Evolutionary conservation across 2,797 vertebrate species (phyloP).

Genomic region (Huso huso): DNA sequence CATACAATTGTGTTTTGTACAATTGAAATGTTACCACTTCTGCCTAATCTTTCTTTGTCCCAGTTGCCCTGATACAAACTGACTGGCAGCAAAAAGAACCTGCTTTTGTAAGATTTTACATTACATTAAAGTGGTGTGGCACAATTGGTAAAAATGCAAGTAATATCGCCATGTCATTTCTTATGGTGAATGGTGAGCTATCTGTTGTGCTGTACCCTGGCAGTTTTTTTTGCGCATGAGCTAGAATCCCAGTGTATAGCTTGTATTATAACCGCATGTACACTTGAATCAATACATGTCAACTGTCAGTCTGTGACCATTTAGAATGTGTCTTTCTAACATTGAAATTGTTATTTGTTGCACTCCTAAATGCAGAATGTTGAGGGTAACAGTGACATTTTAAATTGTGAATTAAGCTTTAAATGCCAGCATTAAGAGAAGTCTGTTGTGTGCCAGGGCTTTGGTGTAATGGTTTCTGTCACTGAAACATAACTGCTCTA

Average conservation of each 20-base stretch:
- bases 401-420: too few species aligned
- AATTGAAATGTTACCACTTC: constrained; percentile 36
- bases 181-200: constrained; percentile 37
- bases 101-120: constrained; percentile 48
- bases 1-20: constrained; percentile 58
- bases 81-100: constrained; percentile 48
- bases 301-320: too few species aligned
- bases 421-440: too few species aligned
- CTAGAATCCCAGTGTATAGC: constrained; percentile 63
- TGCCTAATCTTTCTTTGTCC: constrained; percentile 43
- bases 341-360: too few species aligned
- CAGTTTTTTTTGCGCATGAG: constrained; percentile 54
- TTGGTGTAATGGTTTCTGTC: too few species aligned
- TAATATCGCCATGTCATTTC: constrained; percentile 35
- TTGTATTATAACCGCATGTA: constrained; percentile 62
- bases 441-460: too few species aligned
- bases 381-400: too few species aligned
- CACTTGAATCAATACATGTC: constrained; percentile 12
- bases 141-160: constrained; percentile 41
- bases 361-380: too few species aligned
- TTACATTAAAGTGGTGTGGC: constrained; percentile 46
- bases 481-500: too few species aligned
- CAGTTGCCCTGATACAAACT: constrained; percentile 48
- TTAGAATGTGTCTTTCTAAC: too few species aligned
- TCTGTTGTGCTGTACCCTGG: constrained; percentile 28